Percentiles rank a stretch among this genome's conserved stretches.
These are phyloP conservation scores for Acestrorhynchus altus DNA, from an alignment of 2,797 vertebrate species.

Conservation along the genomic window DNA sequence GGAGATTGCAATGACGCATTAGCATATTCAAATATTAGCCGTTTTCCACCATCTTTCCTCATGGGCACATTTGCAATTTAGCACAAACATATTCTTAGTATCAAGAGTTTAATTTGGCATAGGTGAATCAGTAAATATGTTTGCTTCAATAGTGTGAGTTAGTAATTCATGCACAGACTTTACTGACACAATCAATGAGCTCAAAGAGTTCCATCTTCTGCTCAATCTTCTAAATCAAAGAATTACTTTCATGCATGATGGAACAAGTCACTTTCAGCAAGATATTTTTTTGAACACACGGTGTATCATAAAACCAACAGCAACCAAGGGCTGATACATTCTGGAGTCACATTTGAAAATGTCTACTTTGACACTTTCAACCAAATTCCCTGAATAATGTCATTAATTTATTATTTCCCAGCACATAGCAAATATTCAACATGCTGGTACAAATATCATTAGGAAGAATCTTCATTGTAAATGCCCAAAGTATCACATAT, in stretches of 20 bases:
- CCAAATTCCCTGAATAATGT: too few relatives aligned
- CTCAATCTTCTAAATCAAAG: slow-evolving; percentile 5
- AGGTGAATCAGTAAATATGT: slow-evolving; percentile 2
- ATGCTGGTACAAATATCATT: neutral
- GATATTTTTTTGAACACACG: neutral
- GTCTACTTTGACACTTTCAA: neutral
- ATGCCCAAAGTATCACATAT: neutral
- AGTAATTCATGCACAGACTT: slow-evolving; percentile 14
- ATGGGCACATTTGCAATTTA: slow-evolving; percentile 24
- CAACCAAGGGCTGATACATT: neutral
- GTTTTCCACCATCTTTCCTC: neutral
- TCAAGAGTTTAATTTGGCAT: slow-evolving; percentile 13
- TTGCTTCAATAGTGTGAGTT: neutral
- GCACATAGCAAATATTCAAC: neutral
- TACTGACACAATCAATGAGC: neutral
- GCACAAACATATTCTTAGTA: slow-evolving; percentile 7
- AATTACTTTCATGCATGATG: slow-evolving; percentile 5
- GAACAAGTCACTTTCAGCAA: slow-evolving; percentile 10
- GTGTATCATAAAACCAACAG: neutral
- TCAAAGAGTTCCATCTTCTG: slow-evolving; percentile 13
- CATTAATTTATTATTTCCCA: neutral
- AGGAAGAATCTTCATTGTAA: neutral
- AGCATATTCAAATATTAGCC: slow-evolving; percentile 29
- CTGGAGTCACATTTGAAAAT: neutral
- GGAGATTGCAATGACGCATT: neutral